Percentiles rank a stretch among this genome's conserved stretches.
These are phyloP conservation scores for Pseudochromis fuscus DNA, from an alignment of 2,797 vertebrate species.

Conservation along the genomic window DNA sequence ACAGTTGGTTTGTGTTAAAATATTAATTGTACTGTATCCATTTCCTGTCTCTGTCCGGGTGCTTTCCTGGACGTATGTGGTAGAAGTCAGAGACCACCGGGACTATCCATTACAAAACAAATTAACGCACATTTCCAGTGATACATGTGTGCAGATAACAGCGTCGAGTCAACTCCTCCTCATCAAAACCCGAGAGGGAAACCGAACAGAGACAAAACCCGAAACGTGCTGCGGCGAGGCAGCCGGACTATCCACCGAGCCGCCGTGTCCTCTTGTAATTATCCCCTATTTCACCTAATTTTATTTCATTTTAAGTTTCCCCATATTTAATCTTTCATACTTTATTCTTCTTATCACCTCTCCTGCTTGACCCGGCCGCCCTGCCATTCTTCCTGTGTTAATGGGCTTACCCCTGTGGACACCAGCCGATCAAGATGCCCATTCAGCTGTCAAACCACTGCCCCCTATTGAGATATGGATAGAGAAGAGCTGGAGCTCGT, in stretches of 20 bases:
- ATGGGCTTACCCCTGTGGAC: conserved; percentile 75
- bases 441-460: conserved; percentile 73
- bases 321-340: conserved; percentile 70
- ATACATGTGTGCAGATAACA: background rate
- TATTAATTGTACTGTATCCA: background rate
- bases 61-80: background rate
- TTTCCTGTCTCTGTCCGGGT: conserved; percentile 7
- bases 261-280: conserved; percentile 49
- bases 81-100: background rate
- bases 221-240: conserved; percentile 19
- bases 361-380: conserved; percentile 69
- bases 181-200: conserved; percentile 3
- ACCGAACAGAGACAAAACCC: background rate
- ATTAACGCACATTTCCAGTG: background rate
- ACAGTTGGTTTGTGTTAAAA: background rate
- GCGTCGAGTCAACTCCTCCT: background rate
- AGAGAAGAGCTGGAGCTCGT: conserved; percentile 47
- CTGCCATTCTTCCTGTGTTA: conserved; percentile 73
- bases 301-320: conserved; percentile 70
- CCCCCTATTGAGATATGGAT: conserved; percentile 65
- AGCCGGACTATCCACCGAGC: conserved; percentile 17
- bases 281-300: conserved; percentile 64
- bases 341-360: conserved; percentile 71
- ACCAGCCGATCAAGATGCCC: conserved; percentile 74
- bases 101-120: background rate